Evolutionary conservation across 2,888 invertebrate species (phyloP), one percentile per base, ranked within the genome.

Genomic region (Synergus gifuensis): DNA sequence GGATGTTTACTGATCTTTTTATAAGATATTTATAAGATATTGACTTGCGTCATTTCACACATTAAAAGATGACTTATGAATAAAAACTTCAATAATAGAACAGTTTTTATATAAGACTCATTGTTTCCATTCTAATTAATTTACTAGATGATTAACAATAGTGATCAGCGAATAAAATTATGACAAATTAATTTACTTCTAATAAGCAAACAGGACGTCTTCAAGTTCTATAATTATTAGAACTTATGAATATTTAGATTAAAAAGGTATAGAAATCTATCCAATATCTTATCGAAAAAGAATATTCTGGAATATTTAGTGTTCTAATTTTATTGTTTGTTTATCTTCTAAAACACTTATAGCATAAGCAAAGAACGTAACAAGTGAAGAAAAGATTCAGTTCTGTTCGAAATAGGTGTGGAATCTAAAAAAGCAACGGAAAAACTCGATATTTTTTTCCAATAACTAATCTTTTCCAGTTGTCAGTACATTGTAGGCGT

Each of bases 111-210:
- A 46, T 66, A 66, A 66, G 42, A 11, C 18, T 16, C 63, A 14
- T 64, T 22, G 18, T 67, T 67, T 67, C 44, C 46, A 67, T 67
- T 67, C 67, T 44, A 22, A 22, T 67, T 22, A 46, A 67, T 46
- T 69, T 49, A 16, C 22, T 69, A 14, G 9, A 18, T 28, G 14
- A 69, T 66, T 42, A 42, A 16, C 7, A 44, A 16, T 49, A 69
- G 16, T 69, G 69, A 28, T 49, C 28, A 16, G 22, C 16, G 28
- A 36, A 16, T 49, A 7, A 2, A 28, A 49, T 28, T 28, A 8
- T 49, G 44, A 67, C 12, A 22, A 46, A 67, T 46, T 69, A 46
- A 69, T 46, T 22, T 9, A 46, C n/a, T 54, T 16, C 2, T 7
- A 54, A 49, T 7, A 54, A 49, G 16, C 28, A 49, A 69, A 69